phyloP scores from a whole-genome alignment of 1,140 invertebrate genomes.

The Cherax quadricarinatus region DNA sequence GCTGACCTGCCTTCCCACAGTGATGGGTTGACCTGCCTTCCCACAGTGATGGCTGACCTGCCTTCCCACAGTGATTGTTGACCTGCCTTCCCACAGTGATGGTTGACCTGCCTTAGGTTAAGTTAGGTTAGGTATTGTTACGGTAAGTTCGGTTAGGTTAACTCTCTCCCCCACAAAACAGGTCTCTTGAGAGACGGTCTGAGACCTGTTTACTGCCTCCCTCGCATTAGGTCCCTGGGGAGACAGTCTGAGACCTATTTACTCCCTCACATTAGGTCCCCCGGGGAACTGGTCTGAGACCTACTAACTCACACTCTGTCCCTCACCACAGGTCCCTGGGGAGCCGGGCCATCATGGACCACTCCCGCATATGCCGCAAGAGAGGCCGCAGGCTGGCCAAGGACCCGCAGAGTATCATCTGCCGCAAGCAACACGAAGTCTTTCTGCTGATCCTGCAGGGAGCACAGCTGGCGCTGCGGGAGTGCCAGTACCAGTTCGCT shows the following conservation, averaged over 20 bases:
- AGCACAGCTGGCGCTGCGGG: constrained; percentile 85
- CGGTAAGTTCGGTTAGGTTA: constrained; percentile 23
- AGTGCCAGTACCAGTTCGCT: constrained; percentile 90
- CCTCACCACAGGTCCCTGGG: constrained; percentile 77
- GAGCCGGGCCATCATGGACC: constrained; percentile 91
- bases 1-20: too few species aligned
- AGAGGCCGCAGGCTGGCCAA: constrained; percentile 81
- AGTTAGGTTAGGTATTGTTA: constrained; percentile 22
- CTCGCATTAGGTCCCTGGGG: not conserved
- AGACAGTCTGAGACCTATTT: too few species aligned
- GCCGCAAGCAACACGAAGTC: constrained; percentile 75
- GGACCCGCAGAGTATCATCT: constrained; percentile 78
- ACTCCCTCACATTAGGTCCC: too few species aligned
- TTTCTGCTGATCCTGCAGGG: constrained; percentile 86
- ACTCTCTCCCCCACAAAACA: not conserved
- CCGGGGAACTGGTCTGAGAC: too few species aligned
- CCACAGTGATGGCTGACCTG: too few species aligned
- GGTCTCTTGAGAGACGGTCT: too few species aligned
- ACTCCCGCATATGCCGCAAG: constrained; percentile 90
- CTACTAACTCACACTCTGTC: not conserved
- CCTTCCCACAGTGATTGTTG: not conserved
- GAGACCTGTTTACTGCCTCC: not conserved
- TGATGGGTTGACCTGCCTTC: too few species aligned
- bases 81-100: not conserved
- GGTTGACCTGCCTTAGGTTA: constrained; percentile 8